phyloP scores from a whole-genome alignment of 2,888 invertebrate species.

The Pegoplata infirma region DNA sequence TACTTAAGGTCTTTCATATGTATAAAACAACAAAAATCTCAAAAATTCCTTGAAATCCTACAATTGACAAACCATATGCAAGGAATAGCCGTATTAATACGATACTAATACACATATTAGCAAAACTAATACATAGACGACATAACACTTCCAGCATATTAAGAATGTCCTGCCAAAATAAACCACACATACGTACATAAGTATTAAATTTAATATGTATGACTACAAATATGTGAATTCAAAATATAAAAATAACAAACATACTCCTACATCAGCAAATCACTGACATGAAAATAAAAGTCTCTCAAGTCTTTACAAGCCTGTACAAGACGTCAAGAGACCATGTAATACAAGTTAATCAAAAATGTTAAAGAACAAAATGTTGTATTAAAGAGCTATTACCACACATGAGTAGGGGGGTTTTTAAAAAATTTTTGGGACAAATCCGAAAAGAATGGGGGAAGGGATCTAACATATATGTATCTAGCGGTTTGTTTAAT shows the following conservation, averaged over 20 bases:
- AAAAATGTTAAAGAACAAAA: constrained; percentile 36
- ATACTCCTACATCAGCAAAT: not conserved
- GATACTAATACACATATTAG: not conserved
- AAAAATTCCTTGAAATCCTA: not conserved
- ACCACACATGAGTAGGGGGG: too few relatives aligned
- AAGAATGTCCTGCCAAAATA: constrained; percentile 26
- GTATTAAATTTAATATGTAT: constrained; percentile 27
- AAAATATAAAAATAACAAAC: not conserved
- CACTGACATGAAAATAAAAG: constrained; percentile 16
- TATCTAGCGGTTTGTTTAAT: too few relatives aligned
- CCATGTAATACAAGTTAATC: constrained; percentile 49
- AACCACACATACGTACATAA: too few relatives aligned
- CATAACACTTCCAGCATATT: constrained; percentile 15
- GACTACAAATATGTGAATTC: not conserved
- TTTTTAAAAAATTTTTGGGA: too few relatives aligned
- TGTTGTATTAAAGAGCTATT: constrained; percentile 11
- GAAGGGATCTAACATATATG: too few relatives aligned
- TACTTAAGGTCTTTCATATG: not conserved
- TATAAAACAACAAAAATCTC: not conserved
- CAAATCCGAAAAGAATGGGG: too few relatives aligned
- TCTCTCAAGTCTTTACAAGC: not conserved
- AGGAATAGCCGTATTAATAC: not conserved
- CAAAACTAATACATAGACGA: not conserved
- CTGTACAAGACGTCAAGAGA: not conserved
- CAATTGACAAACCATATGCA: not conserved